Percentiles rank a stretch among this genome's conserved stretches.
Evolutionary conservation across 2,797 vertebrate genomes (phyloP).

Genomic region (Threskiornis aethiopicus): DNA sequence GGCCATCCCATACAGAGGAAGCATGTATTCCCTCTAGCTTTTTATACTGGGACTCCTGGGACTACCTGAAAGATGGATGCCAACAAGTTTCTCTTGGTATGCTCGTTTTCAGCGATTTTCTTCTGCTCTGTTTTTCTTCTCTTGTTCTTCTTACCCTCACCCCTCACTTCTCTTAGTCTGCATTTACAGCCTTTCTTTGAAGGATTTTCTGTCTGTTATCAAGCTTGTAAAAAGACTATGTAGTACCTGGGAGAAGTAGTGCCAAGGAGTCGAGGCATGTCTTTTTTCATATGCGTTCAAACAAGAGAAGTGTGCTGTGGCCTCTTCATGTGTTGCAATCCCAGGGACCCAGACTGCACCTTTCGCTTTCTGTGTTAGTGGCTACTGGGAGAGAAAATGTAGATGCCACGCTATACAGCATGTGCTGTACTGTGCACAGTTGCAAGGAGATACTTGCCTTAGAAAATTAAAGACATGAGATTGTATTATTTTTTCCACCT

Average conservation of each 20-base stretch:
- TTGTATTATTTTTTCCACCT: neutral
- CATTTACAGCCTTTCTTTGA: neutral
- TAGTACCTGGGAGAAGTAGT: neutral
- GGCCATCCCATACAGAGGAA: neutral
- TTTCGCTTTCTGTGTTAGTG: neutral
- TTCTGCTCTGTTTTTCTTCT: neutral
- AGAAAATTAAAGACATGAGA: neutral
- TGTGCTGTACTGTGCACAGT: neutral
- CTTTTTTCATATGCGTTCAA: neutral
- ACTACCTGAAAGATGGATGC: neutral
- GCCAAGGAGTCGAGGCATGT: neutral
- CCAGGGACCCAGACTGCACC: neutral
- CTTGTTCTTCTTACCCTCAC: neutral
- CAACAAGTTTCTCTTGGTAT: neutral
- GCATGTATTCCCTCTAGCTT: neutral
- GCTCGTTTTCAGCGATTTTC: neutral
- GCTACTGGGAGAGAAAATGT: neutral
- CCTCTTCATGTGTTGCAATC: neutral
- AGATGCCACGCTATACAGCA: neutral
- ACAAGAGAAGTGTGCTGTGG: neutral
- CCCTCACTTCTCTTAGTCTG: neutral
- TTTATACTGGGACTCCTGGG: neutral
- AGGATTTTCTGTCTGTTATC: neutral
- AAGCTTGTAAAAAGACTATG: neutral
- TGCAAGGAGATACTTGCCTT: neutral